Evolutionary conservation across 2,113 vertebrate genomes (phyloP).

Genomic region (Nematolebias whitei): DNA sequence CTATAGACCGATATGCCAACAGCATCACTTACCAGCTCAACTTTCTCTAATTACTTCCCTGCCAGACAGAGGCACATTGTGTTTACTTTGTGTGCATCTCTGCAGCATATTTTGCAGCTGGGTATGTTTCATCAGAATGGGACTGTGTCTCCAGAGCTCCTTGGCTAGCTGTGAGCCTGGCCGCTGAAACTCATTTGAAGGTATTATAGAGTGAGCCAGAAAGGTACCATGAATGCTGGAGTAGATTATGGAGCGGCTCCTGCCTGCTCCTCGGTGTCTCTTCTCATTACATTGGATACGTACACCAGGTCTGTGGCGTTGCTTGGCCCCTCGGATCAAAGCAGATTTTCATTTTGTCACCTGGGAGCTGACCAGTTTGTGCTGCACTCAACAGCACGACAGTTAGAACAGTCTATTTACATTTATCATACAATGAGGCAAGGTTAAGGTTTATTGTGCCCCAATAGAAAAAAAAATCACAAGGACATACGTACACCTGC

Average conservation of each 20-base stretch:
- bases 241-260: constrained; percentile 74
- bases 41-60: constrained; percentile 56
- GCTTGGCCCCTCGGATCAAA: constrained; percentile 58
- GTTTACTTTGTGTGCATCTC: constrained; percentile 39
- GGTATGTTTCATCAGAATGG: constrained; percentile 80
- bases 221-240: constrained; percentile 67
- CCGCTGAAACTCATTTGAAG: constrained; percentile 77
- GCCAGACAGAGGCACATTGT: constrained; percentile 45
- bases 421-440: constrained; percentile 41
- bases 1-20: constrained; percentile 43
- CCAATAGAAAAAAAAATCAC: constrained; percentile 23
- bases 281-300: constrained; percentile 69
- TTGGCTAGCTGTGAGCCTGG: constrained; percentile 66
- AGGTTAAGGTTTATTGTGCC: constrained; percentile 26
- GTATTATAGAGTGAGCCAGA: constrained; percentile 77
- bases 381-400: constrained; percentile 12
- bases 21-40: constrained; percentile 41
- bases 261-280: constrained; percentile 57
- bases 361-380: constrained; percentile 39
- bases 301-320: constrained; percentile 64
- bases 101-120: constrained; percentile 52
- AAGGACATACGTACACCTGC: constrained; percentile 17
- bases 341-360: constrained; percentile 60
- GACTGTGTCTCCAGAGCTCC: constrained; percentile 76
- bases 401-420: constrained; percentile 33